Evolutionary conservation across 2,888 invertebrate species (phyloP), one percentile per base, ranked within the genome.

Genomic region (Andricus curvator): DNA sequence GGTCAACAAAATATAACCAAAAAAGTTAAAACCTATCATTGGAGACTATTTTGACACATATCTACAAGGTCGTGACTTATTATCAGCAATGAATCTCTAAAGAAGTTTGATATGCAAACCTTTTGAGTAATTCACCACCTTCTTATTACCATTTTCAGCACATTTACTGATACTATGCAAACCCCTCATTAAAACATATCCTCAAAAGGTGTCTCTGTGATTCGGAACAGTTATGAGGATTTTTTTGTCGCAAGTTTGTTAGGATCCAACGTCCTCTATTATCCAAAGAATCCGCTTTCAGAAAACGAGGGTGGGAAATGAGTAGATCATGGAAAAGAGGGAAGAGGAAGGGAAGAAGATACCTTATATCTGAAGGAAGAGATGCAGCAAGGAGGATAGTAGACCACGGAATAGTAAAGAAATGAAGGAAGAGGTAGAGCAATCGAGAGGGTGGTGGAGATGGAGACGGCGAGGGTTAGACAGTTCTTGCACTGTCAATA

Each of bases 401-500:
- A 37, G 67, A 78, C 67, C 62, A 78, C n/a, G 80, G 78, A 79
- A 77, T 62, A 78, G 9, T 33, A 78, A 68, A 78, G 68, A 64
- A 77, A 48, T 60, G 17, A 64, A 41, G 70, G 70, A 74, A 76
- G 65, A 29, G 37, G 64, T 56, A 33, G 33, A 29, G 74, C 20
- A 81, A 85, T 80, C 51, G 77, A 79, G 77, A 80, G 64, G 70
- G 65, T 48, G n/a, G 20, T 20, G 17, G 25, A 22, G 3, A 70
- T 8, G 56, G 56, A 56, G 78, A 77, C 68, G 65, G 62, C 78
- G 83, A 89, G 88, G 88, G 87, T 88, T 88, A 88, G 88, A 88
- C 88, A 86, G 89, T 91, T 91, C 89, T 90, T 90, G 89, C 88
- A 88, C 89, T 92, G 92, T 91, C 91, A 92, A 92, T 92, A 91